A percentile compares a stretch with the other conserved stretches of the same genome.
phyloP scores from a whole-genome alignment of 1,140 invertebrate genomes.

The Magallana ariakensis region DNA sequence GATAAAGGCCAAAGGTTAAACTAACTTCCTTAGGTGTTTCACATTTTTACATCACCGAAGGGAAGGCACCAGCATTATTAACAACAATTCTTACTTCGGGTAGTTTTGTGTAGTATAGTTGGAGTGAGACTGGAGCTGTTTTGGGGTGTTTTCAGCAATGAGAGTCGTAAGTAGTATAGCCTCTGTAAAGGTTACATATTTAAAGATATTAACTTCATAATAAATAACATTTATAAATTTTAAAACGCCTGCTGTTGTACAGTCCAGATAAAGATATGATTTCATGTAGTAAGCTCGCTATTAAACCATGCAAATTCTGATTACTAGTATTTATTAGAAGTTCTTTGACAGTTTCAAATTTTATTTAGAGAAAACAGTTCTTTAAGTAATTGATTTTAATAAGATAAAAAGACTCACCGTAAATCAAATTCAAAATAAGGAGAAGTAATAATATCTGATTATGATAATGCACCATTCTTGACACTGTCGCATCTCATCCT shows the following conservation, averaged over 20 bases:
- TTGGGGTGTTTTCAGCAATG: not conserved
- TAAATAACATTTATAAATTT: too few relatives aligned
- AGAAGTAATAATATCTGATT: conserved; percentile 15
- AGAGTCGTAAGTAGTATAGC: not conserved
- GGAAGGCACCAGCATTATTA: too few relatives aligned
- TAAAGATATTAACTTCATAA: not conserved
- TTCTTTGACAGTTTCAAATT: too few relatives aligned
- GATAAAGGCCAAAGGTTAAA: too few relatives aligned
- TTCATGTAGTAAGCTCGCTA: too few relatives aligned
- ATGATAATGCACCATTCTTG: not conserved
- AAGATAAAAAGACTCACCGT: not conserved
- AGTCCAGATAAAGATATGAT: too few relatives aligned
- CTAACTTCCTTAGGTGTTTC: too few relatives aligned
- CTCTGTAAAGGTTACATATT: not conserved
- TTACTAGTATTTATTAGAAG: too few relatives aligned
- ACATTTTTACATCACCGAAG: too few relatives aligned
- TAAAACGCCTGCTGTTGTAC: too few relatives aligned
- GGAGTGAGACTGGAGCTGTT: not conserved
- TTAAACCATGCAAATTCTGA: too few relatives aligned
- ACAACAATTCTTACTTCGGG: not conserved
- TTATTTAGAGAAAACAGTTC: too few relatives aligned
- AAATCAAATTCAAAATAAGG: not conserved
- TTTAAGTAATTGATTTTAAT: not conserved
- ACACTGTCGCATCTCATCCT: not conserved
- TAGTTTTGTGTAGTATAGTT: not conserved